Percentiles rank a stretch among this genome's conserved stretches.
These are phyloP conservation scores for Cyphomyrmex costatus DNA, from an alignment of 1,140 invertebrate genomes.

Conservation along the genomic window DNA sequence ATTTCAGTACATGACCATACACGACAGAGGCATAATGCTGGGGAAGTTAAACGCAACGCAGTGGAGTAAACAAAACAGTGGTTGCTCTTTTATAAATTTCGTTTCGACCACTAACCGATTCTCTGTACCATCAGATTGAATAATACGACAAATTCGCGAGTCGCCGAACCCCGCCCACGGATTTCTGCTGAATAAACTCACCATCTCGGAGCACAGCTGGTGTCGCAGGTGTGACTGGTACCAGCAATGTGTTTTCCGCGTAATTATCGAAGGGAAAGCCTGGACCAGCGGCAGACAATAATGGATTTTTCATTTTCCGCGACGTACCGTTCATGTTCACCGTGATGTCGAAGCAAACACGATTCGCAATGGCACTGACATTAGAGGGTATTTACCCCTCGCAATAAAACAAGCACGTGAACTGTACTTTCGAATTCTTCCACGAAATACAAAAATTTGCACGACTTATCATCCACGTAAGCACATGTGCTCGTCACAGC, in stretches of 20 bases:
- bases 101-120: background rate
- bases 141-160: background rate
- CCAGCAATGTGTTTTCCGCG: constrained; percentile 79
- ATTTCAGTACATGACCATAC: background rate
- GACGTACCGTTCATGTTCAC: constrained; percentile 79
- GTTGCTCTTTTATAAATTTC: background rate
- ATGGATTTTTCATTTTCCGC: constrained; percentile 83
- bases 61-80: background rate
- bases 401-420: constrained; percentile 23
- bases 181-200: constrained; percentile 78
- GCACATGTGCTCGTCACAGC: constrained; percentile 41
- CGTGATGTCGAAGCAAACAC: constrained; percentile 66
- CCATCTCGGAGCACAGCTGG: constrained; percentile 82
- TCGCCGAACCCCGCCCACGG: constrained; percentile 72
- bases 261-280: constrained; percentile 84
- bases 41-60: background rate
- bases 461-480: constrained; percentile 67
- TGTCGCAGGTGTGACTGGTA: constrained; percentile 84
- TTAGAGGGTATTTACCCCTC: constrained; percentile 56
- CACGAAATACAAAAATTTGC: constrained; percentile 22
- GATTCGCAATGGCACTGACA: constrained; percentile 71
- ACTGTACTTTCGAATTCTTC: constrained; percentile 34
- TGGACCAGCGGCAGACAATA: constrained; percentile 84
- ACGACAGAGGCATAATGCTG: background rate
- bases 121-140: background rate